These are phyloP conservation scores for Eulemur rubriventer DNA, from an alignment of 2,797 vertebrate species.

Conservation along the genomic window DNA sequence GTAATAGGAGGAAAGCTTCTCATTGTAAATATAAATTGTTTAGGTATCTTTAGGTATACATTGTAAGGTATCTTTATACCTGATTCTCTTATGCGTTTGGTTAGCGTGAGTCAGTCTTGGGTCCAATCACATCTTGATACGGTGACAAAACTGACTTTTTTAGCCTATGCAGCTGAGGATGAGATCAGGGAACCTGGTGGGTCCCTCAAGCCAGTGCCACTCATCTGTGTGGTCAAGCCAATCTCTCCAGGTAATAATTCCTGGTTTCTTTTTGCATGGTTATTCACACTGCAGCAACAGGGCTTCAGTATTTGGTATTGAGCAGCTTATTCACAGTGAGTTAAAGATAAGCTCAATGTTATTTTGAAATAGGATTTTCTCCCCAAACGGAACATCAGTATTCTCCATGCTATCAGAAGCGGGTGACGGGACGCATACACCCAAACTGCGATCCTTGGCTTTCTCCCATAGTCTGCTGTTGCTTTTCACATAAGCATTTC, in stretches of 20 bases:
- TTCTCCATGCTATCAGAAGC: background rate
- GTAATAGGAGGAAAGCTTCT: background rate
- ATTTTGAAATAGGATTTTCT: background rate
- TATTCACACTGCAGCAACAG: background rate
- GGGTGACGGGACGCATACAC: accelerated
- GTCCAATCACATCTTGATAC: background rate
- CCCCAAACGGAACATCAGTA: accelerated
- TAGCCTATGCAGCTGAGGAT: background rate
- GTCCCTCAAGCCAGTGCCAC: background rate
- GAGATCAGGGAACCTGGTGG: background rate
- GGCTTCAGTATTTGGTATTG: background rate
- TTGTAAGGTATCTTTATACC: background rate
- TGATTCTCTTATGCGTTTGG: background rate
- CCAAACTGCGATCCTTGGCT: accelerated
- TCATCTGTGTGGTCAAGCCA: accelerated
- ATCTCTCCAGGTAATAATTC: background rate
- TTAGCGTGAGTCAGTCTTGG: background rate
- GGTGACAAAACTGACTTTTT: background rate
- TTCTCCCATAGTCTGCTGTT: accelerated
- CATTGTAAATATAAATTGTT: too few relatives aligned
- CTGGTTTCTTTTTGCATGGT: background rate
- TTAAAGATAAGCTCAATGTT: background rate
- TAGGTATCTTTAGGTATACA: too few relatives aligned
- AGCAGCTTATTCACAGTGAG: background rate
- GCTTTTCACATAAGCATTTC: background rate